Percentiles rank a stretch among this genome's conserved stretches.
Conservation (phyloP, 2,888 invertebrate genomes). For the Escarpia spicata region DNA sequence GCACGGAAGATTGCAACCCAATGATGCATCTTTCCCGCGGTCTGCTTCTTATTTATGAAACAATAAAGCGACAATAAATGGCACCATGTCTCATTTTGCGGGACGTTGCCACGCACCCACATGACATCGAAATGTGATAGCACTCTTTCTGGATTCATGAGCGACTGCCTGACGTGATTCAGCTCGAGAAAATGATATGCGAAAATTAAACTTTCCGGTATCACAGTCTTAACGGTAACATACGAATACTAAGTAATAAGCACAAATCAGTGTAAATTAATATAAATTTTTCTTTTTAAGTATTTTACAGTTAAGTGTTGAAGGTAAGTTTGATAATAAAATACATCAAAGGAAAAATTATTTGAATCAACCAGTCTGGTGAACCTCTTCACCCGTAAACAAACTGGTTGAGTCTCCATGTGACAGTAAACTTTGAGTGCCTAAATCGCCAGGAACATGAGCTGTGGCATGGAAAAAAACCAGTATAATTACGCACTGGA, state of each 20-base stretch:
- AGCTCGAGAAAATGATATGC: neutral
- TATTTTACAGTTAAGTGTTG: too few species aligned
- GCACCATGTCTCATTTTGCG: neutral
- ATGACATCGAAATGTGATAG: neutral
- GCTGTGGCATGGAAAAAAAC: too few species aligned
- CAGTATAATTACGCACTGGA: too few species aligned
- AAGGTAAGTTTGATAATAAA: too few species aligned
- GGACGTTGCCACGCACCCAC: neutral
- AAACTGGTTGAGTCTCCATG: too few species aligned
- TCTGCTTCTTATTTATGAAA: neutral
- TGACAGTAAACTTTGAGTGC: too few species aligned
- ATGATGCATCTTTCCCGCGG: neutral
- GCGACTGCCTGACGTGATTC: neutral
- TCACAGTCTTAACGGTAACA: neutral
- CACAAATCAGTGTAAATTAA: too few species aligned
- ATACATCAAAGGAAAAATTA: too few species aligned
- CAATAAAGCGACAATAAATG: neutral
- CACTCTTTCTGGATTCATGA: neutral
- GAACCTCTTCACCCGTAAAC: too few species aligned
- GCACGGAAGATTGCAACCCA: neutral
- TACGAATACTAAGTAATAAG: neutral
- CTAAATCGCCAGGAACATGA: too few species aligned
- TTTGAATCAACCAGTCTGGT: too few species aligned
- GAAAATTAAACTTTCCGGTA: neutral
- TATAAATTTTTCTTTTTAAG: too few species aligned